A percentile compares a stretch with the other conserved stretches of the same genome.
Evolutionary conservation across 1,140 invertebrate species (phyloP).

Genomic region (Drosophila santomea): DNA sequence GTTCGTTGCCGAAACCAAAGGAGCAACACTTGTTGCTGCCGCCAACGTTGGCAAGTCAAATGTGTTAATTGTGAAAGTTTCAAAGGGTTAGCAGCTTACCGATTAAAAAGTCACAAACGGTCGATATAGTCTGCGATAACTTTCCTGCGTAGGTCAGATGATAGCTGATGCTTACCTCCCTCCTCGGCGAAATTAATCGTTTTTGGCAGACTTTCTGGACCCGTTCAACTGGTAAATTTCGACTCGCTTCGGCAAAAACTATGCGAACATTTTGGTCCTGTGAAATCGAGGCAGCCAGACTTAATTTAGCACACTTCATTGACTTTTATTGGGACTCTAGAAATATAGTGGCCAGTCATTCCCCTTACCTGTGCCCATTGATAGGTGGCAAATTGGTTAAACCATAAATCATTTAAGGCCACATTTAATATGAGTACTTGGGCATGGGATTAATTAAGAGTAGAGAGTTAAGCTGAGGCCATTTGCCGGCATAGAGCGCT

Average conservation of each 20-base stretch:
- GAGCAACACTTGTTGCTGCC: slow-evolving; percentile 49
- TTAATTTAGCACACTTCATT: slow-evolving; percentile 58
- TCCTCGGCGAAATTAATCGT: slow-evolving; percentile 38
- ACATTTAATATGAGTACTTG: slow-evolving; percentile 37
- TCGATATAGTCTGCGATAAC: slow-evolving; percentile 32
- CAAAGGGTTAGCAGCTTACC: slow-evolving; percentile 35
- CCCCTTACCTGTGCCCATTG: slow-evolving; percentile 41
- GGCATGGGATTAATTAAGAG: slow-evolving; percentile 56
- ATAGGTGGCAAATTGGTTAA: slow-evolving; percentile 52
- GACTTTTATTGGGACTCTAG: slow-evolving; percentile 48
- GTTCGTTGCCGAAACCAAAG: slow-evolving; percentile 34
- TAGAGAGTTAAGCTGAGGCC: slow-evolving; percentile 17
- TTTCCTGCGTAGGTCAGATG: slow-evolving; percentile 37
- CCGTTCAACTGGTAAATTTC: slow-evolving; percentile 44
- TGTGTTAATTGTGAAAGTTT: slow-evolving; percentile 67
- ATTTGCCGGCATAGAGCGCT: slow-evolving; percentile 14
- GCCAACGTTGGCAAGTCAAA: slow-evolving; percentile 32
- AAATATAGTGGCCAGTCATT: slow-evolving; percentile 38
- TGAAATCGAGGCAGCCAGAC: slow-evolving; percentile 16
- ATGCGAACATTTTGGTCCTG: slow-evolving; percentile 16
- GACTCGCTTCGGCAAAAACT: slow-evolving; percentile 31
- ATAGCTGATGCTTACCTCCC: slow-evolving; percentile 18
- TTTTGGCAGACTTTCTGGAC: slow-evolving; percentile 39
- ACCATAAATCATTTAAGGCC: slow-evolving; percentile 61
- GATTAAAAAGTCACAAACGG: slow-evolving; percentile 36